These are phyloP conservation scores for Channa striata DNA, from an alignment of 2,797 vertebrate genomes.

Conservation along the genomic window DNA sequence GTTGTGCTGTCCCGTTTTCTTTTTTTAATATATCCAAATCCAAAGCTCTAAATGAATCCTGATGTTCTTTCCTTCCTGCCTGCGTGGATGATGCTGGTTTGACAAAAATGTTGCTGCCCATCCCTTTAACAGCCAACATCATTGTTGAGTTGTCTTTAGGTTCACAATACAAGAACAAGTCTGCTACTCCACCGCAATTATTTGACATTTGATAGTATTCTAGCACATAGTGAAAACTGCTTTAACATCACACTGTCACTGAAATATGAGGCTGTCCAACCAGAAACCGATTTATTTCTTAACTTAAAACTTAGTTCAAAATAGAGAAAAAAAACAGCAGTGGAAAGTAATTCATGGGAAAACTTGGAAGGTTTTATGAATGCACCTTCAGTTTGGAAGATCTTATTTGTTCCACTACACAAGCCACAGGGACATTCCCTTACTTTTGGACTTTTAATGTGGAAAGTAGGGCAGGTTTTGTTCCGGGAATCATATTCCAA, in stretches of 20 bases:
- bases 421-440: slow-evolving; percentile 29
- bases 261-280: background rate
- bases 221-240: background rate
- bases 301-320: background rate
- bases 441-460: slow-evolving; percentile 42
- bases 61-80: background rate
- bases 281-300: background rate
- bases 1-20: background rate
- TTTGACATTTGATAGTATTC: background rate
- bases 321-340: background rate
- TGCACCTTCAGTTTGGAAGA: slow-evolving; percentile 10
- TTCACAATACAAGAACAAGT: background rate
- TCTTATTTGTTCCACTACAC: slow-evolving; percentile 14
- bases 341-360: slow-evolving; percentile 16
- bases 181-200: background rate
- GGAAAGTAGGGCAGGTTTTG: slow-evolving; percentile 63
- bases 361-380: slow-evolving; percentile 19
- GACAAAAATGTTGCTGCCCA: slow-evolving; percentile 36
- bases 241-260: background rate
- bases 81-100: slow-evolving; percentile 11
- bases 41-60: slow-evolving; percentile 13
- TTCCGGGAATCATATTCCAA: slow-evolving; percentile 47
- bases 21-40: background rate
- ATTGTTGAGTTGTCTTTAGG: slow-evolving; percentile 3
- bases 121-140: background rate